Evolutionary conservation across 1,140 invertebrate genomes (phyloP).

Genomic region (Macrosteles quadrilineatus): DNA sequence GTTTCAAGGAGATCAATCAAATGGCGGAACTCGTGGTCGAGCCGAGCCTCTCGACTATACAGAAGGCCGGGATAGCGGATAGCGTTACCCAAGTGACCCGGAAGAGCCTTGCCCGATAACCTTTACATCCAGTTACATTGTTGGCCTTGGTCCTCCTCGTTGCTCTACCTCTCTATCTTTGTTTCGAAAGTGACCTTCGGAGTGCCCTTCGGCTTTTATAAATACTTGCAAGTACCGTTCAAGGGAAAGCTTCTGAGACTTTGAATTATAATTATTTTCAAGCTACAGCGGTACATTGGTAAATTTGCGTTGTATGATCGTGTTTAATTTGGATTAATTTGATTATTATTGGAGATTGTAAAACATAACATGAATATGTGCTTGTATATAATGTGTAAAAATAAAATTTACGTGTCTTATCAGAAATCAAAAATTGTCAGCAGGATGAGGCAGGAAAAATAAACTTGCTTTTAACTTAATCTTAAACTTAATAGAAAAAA

Average conservation of each 20-base stretch:
- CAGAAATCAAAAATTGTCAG: too few relatives aligned
- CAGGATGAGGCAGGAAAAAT: too few relatives aligned
- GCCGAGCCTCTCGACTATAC: not conserved
- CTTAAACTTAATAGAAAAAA: too few relatives aligned
- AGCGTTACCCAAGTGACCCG: constrained; percentile 24
- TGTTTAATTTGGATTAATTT: too few relatives aligned
- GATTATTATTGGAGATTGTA: too few relatives aligned
- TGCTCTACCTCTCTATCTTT: not conserved
- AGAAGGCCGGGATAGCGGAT: not conserved
- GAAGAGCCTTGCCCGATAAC: constrained; percentile 13
- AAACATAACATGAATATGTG: too few relatives aligned
- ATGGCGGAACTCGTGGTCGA: not conserved
- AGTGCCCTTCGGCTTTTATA: constrained; percentile 10
- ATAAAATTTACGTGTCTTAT: too few relatives aligned
- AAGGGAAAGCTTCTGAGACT: not conserved
- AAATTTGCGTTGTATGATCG: not conserved
- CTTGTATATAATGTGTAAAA: too few relatives aligned
- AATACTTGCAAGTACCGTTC: constrained; percentile 7
- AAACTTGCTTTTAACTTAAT: too few relatives aligned
- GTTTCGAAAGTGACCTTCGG: not conserved
- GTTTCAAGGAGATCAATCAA: not conserved
- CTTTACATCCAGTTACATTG: constrained; percentile 11
- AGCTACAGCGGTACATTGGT: too few relatives aligned
- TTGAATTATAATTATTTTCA: too few relatives aligned
- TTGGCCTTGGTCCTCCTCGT: not conserved